phyloP scores from a whole-genome alignment of 2,113 vertebrate species.

The Meleagris gallopavo region DNA sequence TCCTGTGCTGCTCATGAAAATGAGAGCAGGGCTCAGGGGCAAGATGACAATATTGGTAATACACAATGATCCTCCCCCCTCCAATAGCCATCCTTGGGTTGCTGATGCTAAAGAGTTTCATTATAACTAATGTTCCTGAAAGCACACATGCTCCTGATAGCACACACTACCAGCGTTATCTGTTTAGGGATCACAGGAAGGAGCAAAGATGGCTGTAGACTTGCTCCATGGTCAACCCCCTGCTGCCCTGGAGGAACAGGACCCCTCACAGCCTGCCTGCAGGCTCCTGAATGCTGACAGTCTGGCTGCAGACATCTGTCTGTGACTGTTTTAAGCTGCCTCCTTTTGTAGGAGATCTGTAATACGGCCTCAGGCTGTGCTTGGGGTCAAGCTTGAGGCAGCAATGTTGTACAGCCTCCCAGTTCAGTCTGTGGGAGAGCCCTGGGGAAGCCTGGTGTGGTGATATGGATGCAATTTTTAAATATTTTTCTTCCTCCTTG shows the following conservation, averaged over 20 bases:
- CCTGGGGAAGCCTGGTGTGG: background rate
- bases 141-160: background rate
- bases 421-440: conserved; percentile 9
- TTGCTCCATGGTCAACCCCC: background rate
- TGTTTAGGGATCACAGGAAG: background rate
- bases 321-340: background rate
- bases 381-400: conserved; percentile 11
- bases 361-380: background rate
- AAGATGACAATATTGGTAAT: background rate
- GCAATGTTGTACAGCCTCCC: background rate
- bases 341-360: background rate
- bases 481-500: background rate
- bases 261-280: background rate
- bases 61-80: background rate
- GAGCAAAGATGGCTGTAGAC: background rate
- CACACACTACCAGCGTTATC: rapidly evolving
- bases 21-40: background rate
- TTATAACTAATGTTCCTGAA: background rate
- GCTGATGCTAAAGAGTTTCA: background rate
- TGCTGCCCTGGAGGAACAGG: background rate
- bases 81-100: background rate
- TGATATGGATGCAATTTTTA: background rate
- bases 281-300: background rate
- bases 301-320: background rate
- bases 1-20: background rate